These are phyloP conservation scores for Drosophila siamana DNA, from an alignment of 2,888 invertebrate genomes.

Conservation along the genomic window DNA sequence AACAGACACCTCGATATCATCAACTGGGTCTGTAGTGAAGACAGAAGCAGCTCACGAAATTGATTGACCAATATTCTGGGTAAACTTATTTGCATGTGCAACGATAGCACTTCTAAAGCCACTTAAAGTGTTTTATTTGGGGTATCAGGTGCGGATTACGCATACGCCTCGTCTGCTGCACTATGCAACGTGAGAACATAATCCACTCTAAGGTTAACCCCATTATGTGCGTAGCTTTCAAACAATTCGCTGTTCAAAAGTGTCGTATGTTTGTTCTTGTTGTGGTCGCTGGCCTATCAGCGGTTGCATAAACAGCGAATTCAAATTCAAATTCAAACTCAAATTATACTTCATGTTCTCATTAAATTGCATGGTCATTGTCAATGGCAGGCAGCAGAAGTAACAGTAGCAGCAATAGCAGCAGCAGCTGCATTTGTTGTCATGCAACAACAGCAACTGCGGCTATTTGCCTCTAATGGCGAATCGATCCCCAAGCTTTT, in stretches of 20 bases:
- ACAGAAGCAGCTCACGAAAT: background rate
- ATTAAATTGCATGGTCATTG: conserved; percentile 29
- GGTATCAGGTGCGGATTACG: conserved; percentile 15
- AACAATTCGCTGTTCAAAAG: no score
- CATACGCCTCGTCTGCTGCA: conserved; percentile 13
- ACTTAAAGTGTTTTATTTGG: conserved; percentile 3
- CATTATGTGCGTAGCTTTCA: no score
- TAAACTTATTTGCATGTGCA: conserved; percentile 1
- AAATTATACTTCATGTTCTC: background rate
- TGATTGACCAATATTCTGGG: conserved; percentile 7
- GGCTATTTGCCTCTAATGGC: conserved; percentile 24
- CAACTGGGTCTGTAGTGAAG: background rate
- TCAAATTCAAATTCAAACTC: conserved; percentile 21
- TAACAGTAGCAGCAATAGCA: background rate
- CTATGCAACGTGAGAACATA: conserved; percentile 5
- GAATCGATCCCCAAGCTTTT: conserved; percentile 22
- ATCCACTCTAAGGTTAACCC: conserved; percentile 4
- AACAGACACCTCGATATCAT: conserved; percentile 6
- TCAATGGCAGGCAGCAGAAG: conserved; percentile 24
- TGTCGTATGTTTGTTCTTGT: no score
- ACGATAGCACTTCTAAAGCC: conserved; percentile 16
- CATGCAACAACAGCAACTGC: conserved; percentile 24
- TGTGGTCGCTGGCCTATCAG: background rate
- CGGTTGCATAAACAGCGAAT: background rate
- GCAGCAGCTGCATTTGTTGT: conserved; percentile 26